Evolutionary conservation across 2,888 invertebrate genomes (phyloP), one percentile per base, ranked within the genome.

Genomic region (Lithosia quadra): DNA sequence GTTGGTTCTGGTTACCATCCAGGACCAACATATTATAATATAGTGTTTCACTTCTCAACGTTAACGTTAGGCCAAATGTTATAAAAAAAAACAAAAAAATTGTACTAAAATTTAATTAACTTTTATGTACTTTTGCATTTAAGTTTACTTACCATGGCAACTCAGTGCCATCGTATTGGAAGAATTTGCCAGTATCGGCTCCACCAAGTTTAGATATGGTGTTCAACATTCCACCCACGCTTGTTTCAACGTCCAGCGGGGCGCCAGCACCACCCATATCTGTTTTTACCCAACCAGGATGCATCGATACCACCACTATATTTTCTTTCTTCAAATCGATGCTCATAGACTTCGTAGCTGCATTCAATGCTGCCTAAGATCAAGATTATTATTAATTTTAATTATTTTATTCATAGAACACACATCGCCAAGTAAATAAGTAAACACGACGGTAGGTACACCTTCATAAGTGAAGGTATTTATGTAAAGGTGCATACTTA

Each of bases 241-340:
- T 97, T 1, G 96, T 95, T 33, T 97, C 96, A 1, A 98, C 93
- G 65, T 97, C 96, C 43, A 98, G 91, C 0, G 97, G 97, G 0
- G 98, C 99, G 77, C 96, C 96, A 55, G 95, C 90, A 7, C 99
- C 98, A 7, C 99, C 99, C 98, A 99, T 97, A 77, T 97, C 97
- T 0, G 99, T 99, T 87, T 97, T 96, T 10, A 99, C 98, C 99
- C 98, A 99, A 2, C 99, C 99, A 0, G 99, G 99, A 92, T 99
- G 98, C 71, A 99, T 87, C 67, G 95, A 95, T 0, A 97, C 95
- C 0, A 97, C 97, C 22, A 98, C 85, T 76, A 99, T 98, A 59
- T 96, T 96, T 79, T 97, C 96, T 55, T 96, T 95, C 86, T 96
- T 96, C 74, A 99, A 93, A 89, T 99, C 99, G 9, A 97, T 87